Evolutionary conservation across 2,113 vertebrate genomes (phyloP), one percentile per base, ranked within the genome.

Genomic region (Hyaena hyaena): DNA sequence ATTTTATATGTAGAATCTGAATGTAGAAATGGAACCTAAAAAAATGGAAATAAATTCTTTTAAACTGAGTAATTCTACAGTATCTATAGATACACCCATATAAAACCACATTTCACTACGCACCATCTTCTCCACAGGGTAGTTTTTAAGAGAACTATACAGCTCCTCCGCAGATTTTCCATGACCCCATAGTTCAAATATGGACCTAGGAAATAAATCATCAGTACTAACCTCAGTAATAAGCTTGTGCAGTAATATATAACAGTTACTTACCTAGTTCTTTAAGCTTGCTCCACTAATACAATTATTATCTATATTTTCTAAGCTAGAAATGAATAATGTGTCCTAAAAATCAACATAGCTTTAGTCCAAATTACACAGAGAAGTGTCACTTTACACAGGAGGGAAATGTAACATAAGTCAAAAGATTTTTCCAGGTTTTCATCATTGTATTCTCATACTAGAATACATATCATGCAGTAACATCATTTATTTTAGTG

Each of bases 101-200:
- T 15, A 88, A 93, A 84, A 63, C 15, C 31, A 69, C 7, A 50
- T 17, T 68, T 63, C 28, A 4, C 81, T 55, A 94, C 98, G 48
- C 97, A 99, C 99, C 99, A 99, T 99, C 82, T 98, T 99, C 66
- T 99, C 99, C 96, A 83, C 2, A 17, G 99, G 99, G 93, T 99
- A 99, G 76, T 61, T 99, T 98, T 99, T 98, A 96, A 99, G 97
- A 90, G 99, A 99, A 55, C 96, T 97, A 98, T 98, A 99, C 91
- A 99, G 99, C 74, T 99, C 99, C 53, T 98, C 98, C 0, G 98
- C 97, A 89, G 99, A 99, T 94, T 88, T 98, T 95, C 99, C 99
- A 93, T 99, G 99, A 93, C 99, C 99, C 99, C 99, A 99, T 2
- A 99, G 98, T 92, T 99, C 99, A 99, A 99, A 99, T 73, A 99